These are phyloP conservation scores for Lasioglossum zephyrum DNA, from an alignment of 2,888 invertebrate species.

Conservation along the genomic window DNA sequence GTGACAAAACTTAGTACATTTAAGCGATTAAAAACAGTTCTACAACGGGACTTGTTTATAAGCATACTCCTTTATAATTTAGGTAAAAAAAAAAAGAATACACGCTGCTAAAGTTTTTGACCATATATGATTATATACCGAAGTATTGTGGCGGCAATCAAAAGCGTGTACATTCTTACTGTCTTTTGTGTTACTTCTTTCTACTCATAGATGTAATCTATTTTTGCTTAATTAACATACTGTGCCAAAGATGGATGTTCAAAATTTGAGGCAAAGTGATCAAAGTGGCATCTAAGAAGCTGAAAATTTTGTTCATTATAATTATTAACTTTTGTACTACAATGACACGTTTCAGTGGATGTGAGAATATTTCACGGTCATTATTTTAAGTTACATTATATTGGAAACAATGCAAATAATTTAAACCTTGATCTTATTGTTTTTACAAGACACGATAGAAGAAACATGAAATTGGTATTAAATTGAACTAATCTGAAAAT, in stretches of 20 bases:
- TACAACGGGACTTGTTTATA: slow-evolving; percentile 35
- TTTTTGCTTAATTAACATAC: slow-evolving; percentile 76
- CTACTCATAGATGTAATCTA: slow-evolving; percentile 61
- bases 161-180: slow-evolving; percentile 54
- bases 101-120: slow-evolving; percentile 29
- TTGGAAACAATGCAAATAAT: slow-evolving; percentile 13
- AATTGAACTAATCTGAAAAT: slow-evolving; percentile 13
- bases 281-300: slow-evolving; percentile 62
- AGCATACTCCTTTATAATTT: slow-evolving; percentile 51
- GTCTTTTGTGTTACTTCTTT: slow-evolving; percentile 57
- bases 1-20: slow-evolving; percentile 49
- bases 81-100: slow-evolving; percentile 37
- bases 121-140: slow-evolving; percentile 27
- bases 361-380: slow-evolving; percentile 37
- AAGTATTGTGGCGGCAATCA: slow-evolving; percentile 37
- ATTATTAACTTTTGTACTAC: slow-evolving; percentile 55
- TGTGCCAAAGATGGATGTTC: slow-evolving; percentile 82
- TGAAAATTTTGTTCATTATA: slow-evolving; percentile 73
- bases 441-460: slow-evolving; percentile 11
- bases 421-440: slow-evolving; percentile 11
- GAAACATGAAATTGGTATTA: slow-evolving; percentile 21
- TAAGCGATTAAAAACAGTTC: slow-evolving; percentile 38
- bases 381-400: slow-evolving; percentile 32
- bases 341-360: slow-evolving; percentile 35
- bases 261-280: slow-evolving; percentile 75